Base-by-base conservation (phyloP, 2,797 vertebrate genomes). In the Melanotaenia pygmaea region DNA sequence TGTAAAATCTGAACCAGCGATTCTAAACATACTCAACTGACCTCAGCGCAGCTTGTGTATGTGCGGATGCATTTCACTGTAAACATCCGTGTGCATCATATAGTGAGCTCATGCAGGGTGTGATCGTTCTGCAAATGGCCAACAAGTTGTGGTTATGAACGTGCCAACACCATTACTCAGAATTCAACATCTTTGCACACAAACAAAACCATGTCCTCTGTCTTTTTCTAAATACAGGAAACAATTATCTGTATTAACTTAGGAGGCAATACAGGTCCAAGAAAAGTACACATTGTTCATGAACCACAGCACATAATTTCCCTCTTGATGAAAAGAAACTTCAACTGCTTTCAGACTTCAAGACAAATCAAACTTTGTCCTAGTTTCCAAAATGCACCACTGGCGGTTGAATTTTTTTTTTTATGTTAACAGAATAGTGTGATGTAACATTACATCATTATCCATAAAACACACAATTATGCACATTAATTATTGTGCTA, bases 201-300 rank as follows among this genome's bases (percentile, higher is more conserved):
- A 37, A 11, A 34, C 16, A 20, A 26, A 50, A 58, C 54, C 24
- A 13, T 38, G 43, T 59, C 72, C 13, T 58, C 22, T 51, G 37
- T 63, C 59, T 37, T 22, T 43, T 65, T 64, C 20, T 80, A 38
- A 62, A 76, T 40, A 82, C 85, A 86, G 84, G 79, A 89, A 90
- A 81, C 74, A 11, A 45, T 70, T 59, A 43, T 5, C 64, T 59
- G 34, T 87, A 77, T 90, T 89, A 88, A 81, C 86, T 88, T 85
- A 28, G 35, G 70, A 79, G 82, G 57, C 43, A 43, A 75, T 28
- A 20, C 10, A 57, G 74, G 32, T 72, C 43, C 38, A 62, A 37
- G 9, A 18, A 45, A 60, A n/a, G 5, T 5, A 38, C 20, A 18
- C 24, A 1, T 40, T 64, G 47, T 62, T 72, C 40, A 32, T n/a